Evolutionary conservation across 1,140 invertebrate genomes (phyloP), one percentile per base, ranked within the genome.

Genomic region (Drosophila baimaii): DNA sequence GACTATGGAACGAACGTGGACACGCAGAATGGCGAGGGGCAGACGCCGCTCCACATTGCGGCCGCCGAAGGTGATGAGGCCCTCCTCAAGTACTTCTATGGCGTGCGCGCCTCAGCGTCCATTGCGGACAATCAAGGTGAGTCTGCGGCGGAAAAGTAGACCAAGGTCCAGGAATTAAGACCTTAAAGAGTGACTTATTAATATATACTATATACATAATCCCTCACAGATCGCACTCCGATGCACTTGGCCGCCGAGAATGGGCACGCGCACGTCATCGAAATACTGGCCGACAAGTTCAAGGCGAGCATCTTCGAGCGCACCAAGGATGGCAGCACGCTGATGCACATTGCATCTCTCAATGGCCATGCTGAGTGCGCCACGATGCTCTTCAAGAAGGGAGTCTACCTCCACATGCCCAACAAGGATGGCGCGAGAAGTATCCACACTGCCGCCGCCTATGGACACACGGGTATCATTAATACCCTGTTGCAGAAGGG

Each of bases 341-440:
- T 99, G 49, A 99, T 99, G 96, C 99, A 99, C 92, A 98, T 99
- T 58, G 98, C 98, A 0, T 98, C 98, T 0, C 93, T 98, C 44
- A 98, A 97, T 92, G 99, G 98, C 0, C 98, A 99, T 92, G 98
- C 98, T 1, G 98, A 99, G 78, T 99, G 98, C 75, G 98, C 98
- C n/a, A 96, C 98, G 93, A 98, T 98, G 94, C 95, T 99, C 23
- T 97, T 99, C 91, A 99, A 98, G 92, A 99, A 99, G 92, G 99
- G 99, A 5, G 98, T 99, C n/a, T 99, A 99, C 69, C 94, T 99
- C 1, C 98, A 99, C 90, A 99, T 99, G 98, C 98, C 99, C 70
- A 99, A 99, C 93, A 99, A 99, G 95, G 95, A 96, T 78, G 97
- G 97, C 39, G 97, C 97, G 0, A 93, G 97, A 46, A 97, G 97